Evolutionary conservation across 2,888 invertebrate genomes (phyloP), one percentile per base, ranked within the genome.

Genomic region (Nysson spinosus): DNA sequence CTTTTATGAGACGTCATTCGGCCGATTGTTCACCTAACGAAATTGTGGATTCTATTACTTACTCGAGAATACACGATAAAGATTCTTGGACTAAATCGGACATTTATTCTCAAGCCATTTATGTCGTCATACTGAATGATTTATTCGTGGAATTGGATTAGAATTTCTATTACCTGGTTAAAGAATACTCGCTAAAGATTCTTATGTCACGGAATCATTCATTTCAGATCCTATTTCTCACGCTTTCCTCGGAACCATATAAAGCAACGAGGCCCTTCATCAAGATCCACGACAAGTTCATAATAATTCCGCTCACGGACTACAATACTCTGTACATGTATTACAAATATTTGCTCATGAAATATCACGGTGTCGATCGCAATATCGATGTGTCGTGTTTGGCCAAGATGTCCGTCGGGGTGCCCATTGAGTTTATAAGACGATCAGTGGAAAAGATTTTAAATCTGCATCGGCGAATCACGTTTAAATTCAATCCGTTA

Each of bases 221-320:
- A 63, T 76, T 79, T 52, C 66, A 86, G 86, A 78, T 86, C 47
- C 85, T 93, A 57, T 88, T 95, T 26, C 86, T 95, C 63, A 94
- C 93, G 9, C 91, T 93, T 1, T 91, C 93, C 1, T 83, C 89
- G 1, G 89, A 91, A 74, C 95, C 95, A 0, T 93, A 82, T 57
- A 81, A 77, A 52, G 79, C 83, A n/a, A 32, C 43, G 26, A 67
- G 70, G 16, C 82, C 82, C 39, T 85, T 92, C 87, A 85, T 86
- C 46, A 93, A 91, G 85, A 85, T 88, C 1, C 92, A 91, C 81
- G 90, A 92, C 56, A 90, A 89, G 47, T 88, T 90, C 24, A 89
- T 91, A 69, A 82, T 90, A 69, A 84, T 91, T 56, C 90, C 90
- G 1, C 84, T 74, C 39, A 88, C 90, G 2, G 93, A 93, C 77